Conservation (phyloP, 2,888 invertebrate genomes). For the Drosophila mimetica region DNA sequence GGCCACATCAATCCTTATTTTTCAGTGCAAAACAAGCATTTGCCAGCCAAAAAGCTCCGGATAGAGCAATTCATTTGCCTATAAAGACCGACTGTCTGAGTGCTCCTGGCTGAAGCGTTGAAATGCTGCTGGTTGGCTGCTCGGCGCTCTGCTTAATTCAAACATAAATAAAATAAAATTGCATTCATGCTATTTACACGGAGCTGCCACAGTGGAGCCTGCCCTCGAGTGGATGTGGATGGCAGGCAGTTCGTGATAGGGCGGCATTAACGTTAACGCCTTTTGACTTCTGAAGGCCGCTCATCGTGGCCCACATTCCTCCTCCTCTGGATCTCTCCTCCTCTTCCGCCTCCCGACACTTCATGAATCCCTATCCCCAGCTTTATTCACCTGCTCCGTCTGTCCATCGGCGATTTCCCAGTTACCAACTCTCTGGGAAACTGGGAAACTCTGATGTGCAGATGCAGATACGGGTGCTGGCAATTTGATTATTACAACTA, state of each 20-base stretch:
- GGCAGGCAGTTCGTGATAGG: conserved; percentile 11
- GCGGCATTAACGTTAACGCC: conserved; percentile 54
- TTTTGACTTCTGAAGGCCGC: conserved; percentile 58
- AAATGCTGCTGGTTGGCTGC: conserved; percentile 21
- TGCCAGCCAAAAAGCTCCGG: conserved; percentile 14
- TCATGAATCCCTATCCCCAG: background rate
- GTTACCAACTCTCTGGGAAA: conserved; percentile 8
- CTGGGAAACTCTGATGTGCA: conserved; percentile 12
- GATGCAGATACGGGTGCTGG: conserved; percentile 29
- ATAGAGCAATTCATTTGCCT: conserved; percentile 40
- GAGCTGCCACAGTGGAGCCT: conserved; percentile 24
- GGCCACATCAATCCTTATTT: conserved; percentile 30
- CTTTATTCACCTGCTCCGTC: background rate
- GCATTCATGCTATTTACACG: conserved; percentile 47
- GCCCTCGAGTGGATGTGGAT: conserved; percentile 15
- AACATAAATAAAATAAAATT: conserved; percentile 51
- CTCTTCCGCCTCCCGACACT: background rate
- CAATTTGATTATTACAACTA: conserved; percentile 67
- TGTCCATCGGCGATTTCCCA: conserved; percentile 9
- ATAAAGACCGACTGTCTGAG: conserved; percentile 34
- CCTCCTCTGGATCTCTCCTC: conserved; percentile 7
- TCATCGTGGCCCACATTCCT: conserved; percentile 54
- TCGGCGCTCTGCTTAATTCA: conserved; percentile 36
- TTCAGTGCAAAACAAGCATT: conserved; percentile 20
- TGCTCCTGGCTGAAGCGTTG: background rate